phyloP scores from a whole-genome alignment of 30 jellyfish, hydroid and myxozoan genomes.

The Aurelia aurita complex sp. Pacific region DNA sequence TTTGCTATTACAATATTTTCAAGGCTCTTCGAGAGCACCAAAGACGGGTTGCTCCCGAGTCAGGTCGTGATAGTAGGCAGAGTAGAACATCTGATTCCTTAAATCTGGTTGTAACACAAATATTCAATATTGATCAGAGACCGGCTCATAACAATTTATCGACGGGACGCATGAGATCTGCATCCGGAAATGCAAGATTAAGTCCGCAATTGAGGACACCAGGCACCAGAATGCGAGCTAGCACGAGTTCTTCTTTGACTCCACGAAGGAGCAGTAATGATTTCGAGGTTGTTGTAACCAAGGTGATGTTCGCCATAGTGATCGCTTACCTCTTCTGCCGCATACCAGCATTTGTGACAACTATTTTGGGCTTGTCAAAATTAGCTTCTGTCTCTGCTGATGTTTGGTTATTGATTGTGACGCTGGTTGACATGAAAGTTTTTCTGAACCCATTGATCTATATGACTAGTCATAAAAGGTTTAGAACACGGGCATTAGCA shows the following conservation, averaged over 20 bases:
- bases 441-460: slow-evolving; percentile 77
- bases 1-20: slow-evolving; percentile 52
- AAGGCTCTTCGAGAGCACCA: slow-evolving; percentile 50
- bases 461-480: slow-evolving; percentile 58
- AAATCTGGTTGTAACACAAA: no score
- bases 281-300: slow-evolving; percentile 72
- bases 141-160: no score
- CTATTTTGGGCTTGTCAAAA: slow-evolving; percentile 37
- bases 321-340: slow-evolving; percentile 74
- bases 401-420: slow-evolving; percentile 36
- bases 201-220: slow-evolving; percentile 7
- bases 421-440: slow-evolving; percentile 77
- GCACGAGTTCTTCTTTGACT: neutral
- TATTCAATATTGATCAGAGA: no score
- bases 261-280: slow-evolving; percentile 15
- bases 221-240: neutral
- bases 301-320: slow-evolving; percentile 76
- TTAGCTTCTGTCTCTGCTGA: slow-evolving; percentile 22
- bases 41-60: slow-evolving; percentile 9
- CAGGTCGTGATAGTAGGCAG: neutral
- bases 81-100: no score
- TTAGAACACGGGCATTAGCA: slow-evolving; percentile 13
- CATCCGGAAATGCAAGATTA: neutral
- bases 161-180: neutral
- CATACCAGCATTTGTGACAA: slow-evolving; percentile 80